A percentile compares a stretch with the other conserved stretches of the same genome.
These are phyloP conservation scores for Dendrolimus kikuchii DNA, from an alignment of 1,140 invertebrate genomes.

Conservation along the genomic window DNA sequence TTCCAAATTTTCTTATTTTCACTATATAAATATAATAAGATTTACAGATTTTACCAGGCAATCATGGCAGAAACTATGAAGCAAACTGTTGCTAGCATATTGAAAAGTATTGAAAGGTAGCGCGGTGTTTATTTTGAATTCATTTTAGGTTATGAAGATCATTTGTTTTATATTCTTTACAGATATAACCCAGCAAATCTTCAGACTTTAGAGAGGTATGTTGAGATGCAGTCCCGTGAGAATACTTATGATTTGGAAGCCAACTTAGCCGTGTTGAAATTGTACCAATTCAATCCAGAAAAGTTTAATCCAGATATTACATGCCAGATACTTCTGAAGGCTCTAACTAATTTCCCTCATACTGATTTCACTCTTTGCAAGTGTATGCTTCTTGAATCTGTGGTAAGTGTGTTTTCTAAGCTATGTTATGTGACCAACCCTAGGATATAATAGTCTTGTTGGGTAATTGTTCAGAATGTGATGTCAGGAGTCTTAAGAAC, in stretches of 20 bases:
- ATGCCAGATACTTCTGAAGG: constrained; percentile 90
- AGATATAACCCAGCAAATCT: constrained; percentile 97
- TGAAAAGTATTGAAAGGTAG: constrained; percentile 44
- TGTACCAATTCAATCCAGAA: constrained; percentile 96
- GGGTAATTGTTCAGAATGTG: too few species aligned
- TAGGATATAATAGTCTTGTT: too few species aligned
- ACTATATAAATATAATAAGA: constrained; percentile 5
- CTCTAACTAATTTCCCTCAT: constrained; percentile 95
- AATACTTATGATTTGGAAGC: constrained; percentile 97
- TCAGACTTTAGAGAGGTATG: constrained; percentile 90
- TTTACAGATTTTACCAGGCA: not conserved
- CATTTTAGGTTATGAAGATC: constrained; percentile 58
- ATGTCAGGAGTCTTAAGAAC: too few species aligned
- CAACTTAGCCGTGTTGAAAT: constrained; percentile 91
- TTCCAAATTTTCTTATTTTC: not conserved
- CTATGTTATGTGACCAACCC: too few species aligned
- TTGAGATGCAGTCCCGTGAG: constrained; percentile 92
- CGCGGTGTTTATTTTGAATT: not conserved
- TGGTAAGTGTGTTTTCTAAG: constrained; percentile 74
- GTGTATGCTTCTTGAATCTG: constrained; percentile 89
- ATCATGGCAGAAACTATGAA: constrained; percentile 75
- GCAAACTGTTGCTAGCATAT: constrained; percentile 37
- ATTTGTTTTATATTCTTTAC: constrained; percentile 11
- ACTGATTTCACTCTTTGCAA: constrained; percentile 98
- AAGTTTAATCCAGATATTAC: constrained; percentile 88